Evolutionary conservation across 1,140 invertebrate species (phyloP), one percentile per base, ranked within the genome.

Genomic region (Eumaeus atala): DNA sequence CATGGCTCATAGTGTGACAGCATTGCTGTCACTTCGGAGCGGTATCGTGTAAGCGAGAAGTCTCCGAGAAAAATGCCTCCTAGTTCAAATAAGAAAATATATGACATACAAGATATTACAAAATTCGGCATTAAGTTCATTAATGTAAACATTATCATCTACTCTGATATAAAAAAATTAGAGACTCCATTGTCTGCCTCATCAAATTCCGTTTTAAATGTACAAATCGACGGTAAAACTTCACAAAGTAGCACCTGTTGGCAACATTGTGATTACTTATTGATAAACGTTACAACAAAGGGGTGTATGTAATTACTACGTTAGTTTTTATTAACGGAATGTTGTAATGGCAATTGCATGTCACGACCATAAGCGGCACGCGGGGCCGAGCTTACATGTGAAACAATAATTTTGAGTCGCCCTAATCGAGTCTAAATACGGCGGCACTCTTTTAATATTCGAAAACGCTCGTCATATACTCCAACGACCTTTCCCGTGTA

Each of bases 251-350:
- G 12, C 40, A 44, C 40, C 40, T 44, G 40, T 44, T 44, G 55
- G 52, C 34, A 18, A 56, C 58, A 60, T 61, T 42, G 50, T 49
- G 48, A 64, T 58, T 64, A 53, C 58, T 58, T 59, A 62, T 62
- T 59, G 64, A 66, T 62, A 66, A 57, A 53, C 37, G 48, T 51
- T n/a, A 51, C 58, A 55, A 60, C 54, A 58, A 59, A 62, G 56
- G 56, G 58, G 58, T 47, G 36, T 36, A 37, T 55, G 44, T 64
- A 64, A 64, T 67, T 64, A 67, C 55, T 40, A 36, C 62, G 59
- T 64, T 64, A 62, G 65, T 67, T 67, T 66, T 67, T 67, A 67
- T 67, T 64, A 61, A 57, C 57, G 49, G 61, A 57, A 57, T 62
- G 58, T 38, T 58, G 58, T 55, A 51, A 59, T 51, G 55, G 56